phyloP scores from a whole-genome alignment of 2,797 vertebrate genomes.

The Molossus molossus region DNA sequence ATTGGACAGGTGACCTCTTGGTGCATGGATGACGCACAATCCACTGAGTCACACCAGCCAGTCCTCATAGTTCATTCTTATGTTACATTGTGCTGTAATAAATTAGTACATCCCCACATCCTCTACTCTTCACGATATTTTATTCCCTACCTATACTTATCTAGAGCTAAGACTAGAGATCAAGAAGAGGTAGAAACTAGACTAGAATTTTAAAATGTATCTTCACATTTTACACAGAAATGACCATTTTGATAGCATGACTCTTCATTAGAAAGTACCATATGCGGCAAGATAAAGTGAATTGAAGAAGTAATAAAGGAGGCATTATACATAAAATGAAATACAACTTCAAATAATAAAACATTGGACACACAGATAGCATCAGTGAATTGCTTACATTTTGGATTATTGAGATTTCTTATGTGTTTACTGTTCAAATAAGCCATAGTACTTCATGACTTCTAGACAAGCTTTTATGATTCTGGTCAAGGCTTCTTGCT shows the following conservation, averaged over 20 bases:
- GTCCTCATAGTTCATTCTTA: background rate
- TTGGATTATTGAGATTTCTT: conserved; percentile 64
- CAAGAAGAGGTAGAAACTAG: conserved; percentile 26
- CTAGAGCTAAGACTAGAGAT: conserved; percentile 46
- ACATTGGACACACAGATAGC: background rate
- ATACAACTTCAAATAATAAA: conserved; percentile 53
- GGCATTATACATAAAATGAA: conserved; percentile 52
- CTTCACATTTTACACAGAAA: conserved; percentile 4
- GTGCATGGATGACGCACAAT: no score
- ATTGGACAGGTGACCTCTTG: no score
- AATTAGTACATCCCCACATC: background rate
- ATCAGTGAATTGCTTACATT: conserved; percentile 39
- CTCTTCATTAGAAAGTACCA: conserved; percentile 1
- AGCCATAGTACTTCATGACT: conserved; percentile 34
- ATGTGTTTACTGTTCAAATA: conserved; percentile 61
- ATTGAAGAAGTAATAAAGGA: conserved; percentile 69
- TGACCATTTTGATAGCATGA: conserved; percentile 4
- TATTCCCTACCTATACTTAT: background rate
- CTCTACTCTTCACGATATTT: background rate
- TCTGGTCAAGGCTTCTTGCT: conserved; percentile 24
- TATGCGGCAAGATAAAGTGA: background rate
- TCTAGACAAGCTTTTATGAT: conserved; percentile 59
- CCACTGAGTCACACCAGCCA: no score
- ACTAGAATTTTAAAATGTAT: background rate
- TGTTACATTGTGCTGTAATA: background rate